phyloP scores from a whole-genome alignment of 2,797 vertebrate species.

The Brotogeris chrysoptera region DNA sequence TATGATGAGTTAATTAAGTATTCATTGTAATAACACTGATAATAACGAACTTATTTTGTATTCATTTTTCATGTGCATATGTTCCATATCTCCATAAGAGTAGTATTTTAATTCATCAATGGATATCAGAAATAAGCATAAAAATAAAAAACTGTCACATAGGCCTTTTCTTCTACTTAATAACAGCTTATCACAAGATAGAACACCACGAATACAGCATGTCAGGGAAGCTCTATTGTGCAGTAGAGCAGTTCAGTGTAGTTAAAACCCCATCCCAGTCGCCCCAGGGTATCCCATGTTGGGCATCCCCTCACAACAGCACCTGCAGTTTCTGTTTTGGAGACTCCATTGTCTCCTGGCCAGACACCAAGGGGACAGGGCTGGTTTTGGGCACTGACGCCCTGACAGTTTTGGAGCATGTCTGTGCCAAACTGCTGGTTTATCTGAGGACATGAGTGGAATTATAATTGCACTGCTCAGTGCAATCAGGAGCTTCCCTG shows the following conservation, averaged over 20 bases:
- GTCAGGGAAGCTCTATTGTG: background rate
- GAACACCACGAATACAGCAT: fast-evolving
- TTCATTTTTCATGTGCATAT: background rate
- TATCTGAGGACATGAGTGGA: background rate
- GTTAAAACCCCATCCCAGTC: background rate
- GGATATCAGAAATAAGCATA: background rate
- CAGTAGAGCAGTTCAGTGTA: fast-evolving
- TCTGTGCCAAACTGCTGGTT: fast-evolving
- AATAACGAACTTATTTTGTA: background rate
- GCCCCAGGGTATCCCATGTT: fast-evolving
- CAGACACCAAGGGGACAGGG: fast-evolving
- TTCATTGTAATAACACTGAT: slow-evolving; percentile 37
- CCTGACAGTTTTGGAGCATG: fast-evolving
- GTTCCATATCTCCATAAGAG: background rate
- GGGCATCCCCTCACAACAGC: fast-evolving
- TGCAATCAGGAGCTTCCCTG: background rate
- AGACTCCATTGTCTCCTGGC: background rate
- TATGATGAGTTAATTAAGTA: slow-evolving; percentile 30
- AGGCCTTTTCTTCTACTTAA: background rate
- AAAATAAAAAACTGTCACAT: background rate
- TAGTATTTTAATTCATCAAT: background rate
- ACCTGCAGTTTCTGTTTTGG: fast-evolving
- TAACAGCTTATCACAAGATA: background rate
- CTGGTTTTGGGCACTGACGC: fast-evolving
- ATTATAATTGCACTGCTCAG: fast-evolving